Evolutionary conservation across 2,888 invertebrate genomes (phyloP).

Genomic region (Lochmaea crataegi): DNA sequence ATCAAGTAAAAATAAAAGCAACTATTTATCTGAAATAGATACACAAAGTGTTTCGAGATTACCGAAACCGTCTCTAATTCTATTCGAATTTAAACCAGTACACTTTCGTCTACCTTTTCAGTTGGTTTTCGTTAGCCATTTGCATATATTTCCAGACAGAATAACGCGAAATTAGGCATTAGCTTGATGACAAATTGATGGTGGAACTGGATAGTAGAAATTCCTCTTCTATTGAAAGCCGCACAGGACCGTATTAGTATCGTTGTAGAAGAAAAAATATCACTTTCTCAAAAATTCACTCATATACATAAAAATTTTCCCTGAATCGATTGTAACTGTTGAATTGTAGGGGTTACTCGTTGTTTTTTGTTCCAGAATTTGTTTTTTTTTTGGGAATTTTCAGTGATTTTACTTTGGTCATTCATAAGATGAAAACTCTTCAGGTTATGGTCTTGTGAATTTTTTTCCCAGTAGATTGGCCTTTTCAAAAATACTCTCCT

Average conservation of each 20-base stretch:
- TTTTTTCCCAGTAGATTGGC: no score
- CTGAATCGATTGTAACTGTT: no score
- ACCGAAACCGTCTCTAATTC: constrained; percentile 8
- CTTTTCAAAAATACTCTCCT: no score
- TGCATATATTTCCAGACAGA: constrained; percentile 36
- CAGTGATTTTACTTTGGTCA: no score
- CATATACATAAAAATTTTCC: no score
- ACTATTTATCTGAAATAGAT: background rate
- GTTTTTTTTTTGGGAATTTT: no score
- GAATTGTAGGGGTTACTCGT: no score
- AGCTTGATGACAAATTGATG: constrained; percentile 37
- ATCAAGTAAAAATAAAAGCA: background rate
- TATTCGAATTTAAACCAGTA: constrained; percentile 12
- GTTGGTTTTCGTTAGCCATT: constrained; percentile 28
- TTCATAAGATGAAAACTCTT: no score
- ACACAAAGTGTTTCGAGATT: background rate
- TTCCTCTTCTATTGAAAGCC: constrained; percentile 22
- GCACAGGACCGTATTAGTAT: background rate
- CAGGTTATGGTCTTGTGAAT: no score
- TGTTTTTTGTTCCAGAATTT: no score
- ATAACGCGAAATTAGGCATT: constrained; percentile 32
- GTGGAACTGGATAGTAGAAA: constrained; percentile 28
- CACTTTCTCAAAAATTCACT: no score
- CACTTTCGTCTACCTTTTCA: constrained; percentile 12
- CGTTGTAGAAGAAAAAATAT: no score